These are phyloP conservation scores for Pseudoips prasinana DNA, from an alignment of 2,888 invertebrate genomes.

Conservation along the genomic window DNA sequence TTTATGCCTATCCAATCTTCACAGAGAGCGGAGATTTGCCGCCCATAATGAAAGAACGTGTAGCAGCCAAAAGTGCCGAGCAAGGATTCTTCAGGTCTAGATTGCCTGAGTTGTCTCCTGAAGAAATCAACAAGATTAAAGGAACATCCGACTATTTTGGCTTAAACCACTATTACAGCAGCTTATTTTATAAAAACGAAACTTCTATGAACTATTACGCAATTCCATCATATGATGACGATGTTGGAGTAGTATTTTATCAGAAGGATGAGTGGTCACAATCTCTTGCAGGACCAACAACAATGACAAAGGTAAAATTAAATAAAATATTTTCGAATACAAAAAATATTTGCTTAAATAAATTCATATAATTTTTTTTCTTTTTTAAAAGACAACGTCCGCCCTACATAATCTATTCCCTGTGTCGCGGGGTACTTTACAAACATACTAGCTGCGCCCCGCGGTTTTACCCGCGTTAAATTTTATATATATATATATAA, in stretches of 20 bases:
- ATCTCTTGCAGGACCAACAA: conserved; percentile 9
- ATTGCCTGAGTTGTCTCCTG: conserved; percentile 79
- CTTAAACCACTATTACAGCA: conserved; percentile 85
- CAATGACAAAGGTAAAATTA: conserved; percentile 20
- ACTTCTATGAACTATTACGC: conserved; percentile 25
- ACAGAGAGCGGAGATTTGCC: conserved; percentile 83
- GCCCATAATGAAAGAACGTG: conserved; percentile 76
- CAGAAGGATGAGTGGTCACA: conserved; percentile 20
- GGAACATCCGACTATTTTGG: conserved; percentile 86
- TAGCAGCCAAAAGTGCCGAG: conserved; percentile 77
- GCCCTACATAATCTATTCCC: too few species aligned
- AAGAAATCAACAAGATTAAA: conserved; percentile 82
- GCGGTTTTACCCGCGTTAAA: too few species aligned
- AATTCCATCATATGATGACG: conserved; percentile 40
- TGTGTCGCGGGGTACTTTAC: too few species aligned
- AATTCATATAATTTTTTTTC: too few species aligned
- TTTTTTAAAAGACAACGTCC: too few species aligned
- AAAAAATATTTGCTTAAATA: too few species aligned
- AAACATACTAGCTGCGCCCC: too few species aligned
- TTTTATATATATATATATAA: too few species aligned
- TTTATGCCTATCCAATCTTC: conserved; percentile 84
- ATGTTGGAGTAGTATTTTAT: conserved; percentile 25
- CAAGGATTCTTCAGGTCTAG: conserved; percentile 82
- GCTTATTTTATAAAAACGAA: conserved; percentile 56
- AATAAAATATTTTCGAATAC: too few species aligned